Evolutionary conservation across 2,888 invertebrate species (phyloP).

Genomic region (Tenthredo mesomela): DNA sequence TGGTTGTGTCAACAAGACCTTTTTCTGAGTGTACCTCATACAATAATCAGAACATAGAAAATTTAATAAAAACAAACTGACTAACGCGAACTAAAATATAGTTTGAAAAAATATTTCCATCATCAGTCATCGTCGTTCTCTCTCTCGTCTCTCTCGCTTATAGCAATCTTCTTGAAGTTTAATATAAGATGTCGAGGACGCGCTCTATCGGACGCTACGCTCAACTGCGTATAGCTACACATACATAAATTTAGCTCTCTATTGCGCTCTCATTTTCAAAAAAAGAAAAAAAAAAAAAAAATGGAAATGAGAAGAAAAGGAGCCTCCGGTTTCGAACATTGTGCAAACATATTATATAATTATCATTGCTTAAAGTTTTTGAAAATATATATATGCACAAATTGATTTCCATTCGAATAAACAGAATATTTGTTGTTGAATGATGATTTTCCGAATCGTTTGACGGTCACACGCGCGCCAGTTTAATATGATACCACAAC

Average conservation of each 20-base stretch:
- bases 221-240: background rate
- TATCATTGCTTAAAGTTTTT: too few relatives aligned
- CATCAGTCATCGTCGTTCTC: background rate
- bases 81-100: background rate
- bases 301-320: too few relatives aligned
- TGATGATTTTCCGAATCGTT: background rate
- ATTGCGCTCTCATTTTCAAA: too few relatives aligned
- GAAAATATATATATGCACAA: too few relatives aligned
- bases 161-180: background rate
- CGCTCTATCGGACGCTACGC: background rate
- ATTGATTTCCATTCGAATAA: too few relatives aligned
- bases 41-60: too few relatives aligned
- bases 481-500: background rate
- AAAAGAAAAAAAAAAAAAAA: background rate
- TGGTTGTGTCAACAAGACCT: too few relatives aligned
- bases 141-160: background rate
- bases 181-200: background rate
- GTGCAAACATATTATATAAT: too few relatives aligned
- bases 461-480: background rate
- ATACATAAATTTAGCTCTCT: background rate
- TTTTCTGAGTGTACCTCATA: too few relatives aligned
- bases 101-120: background rate
- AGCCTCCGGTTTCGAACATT: too few relatives aligned
- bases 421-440: background rate
- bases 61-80: background rate